A percentile compares a stretch with the other conserved stretches of the same genome.
Conservation (phyloP, 2,797 vertebrate genomes). For the Pangasius djambal region DNA sequence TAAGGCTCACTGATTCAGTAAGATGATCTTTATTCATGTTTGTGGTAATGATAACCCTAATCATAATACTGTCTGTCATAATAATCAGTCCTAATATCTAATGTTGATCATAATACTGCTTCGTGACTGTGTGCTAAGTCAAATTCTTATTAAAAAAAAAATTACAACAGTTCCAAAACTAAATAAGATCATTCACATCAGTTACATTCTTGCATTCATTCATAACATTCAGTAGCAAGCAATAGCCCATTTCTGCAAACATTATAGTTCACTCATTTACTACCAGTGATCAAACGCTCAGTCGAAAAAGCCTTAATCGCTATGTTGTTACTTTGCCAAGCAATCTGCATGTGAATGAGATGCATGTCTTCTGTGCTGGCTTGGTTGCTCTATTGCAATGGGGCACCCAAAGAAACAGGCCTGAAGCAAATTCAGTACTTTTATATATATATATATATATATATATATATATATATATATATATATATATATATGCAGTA, state of each 20-base stretch:
- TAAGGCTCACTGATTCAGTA: not conserved
- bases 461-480: not conserved
- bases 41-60: not conserved
- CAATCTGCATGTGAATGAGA: slow-evolving; percentile 75
- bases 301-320: slow-evolving; percentile 38
- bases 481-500: not conserved
- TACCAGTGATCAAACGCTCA: slow-evolving; percentile 22
- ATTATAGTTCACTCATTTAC: slow-evolving; percentile 14
- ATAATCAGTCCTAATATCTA: not conserved
- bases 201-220: not conserved
- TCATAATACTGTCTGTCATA: not conserved
- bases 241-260: too few relatives aligned
- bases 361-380: slow-evolving; percentile 47
- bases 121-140: not conserved
- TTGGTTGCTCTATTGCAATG: slow-evolving; percentile 41
- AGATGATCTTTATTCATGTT: not conserved
- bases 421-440: not conserved
- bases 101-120: not conserved
- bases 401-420: slow-evolving; percentile 41
- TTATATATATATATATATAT: not conserved
- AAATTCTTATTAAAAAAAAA: not conserved
- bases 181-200: not conserved
- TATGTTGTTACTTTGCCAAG: slow-evolving; percentile 62
- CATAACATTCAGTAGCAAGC: not conserved
- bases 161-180: not conserved